Conservation (phyloP, 2,888 invertebrate genomes). For the Pollenia griseotomentosa region DNA sequence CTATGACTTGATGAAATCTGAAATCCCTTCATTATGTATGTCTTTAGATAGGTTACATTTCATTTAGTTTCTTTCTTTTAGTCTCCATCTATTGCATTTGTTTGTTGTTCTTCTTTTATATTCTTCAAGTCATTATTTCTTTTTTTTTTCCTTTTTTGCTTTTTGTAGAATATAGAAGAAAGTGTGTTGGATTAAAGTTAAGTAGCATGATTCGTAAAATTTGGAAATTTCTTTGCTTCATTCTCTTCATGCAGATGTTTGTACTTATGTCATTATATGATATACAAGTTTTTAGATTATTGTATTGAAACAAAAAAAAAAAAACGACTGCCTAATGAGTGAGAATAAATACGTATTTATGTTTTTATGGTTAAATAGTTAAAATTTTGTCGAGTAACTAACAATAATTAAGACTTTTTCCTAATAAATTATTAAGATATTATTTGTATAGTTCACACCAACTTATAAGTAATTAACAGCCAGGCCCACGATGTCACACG, state of each 20-base stretch:
- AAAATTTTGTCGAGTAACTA: not conserved
- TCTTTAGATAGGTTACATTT: conserved; percentile 40
- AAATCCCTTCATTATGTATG: conserved; percentile 64
- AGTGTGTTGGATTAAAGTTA: conserved; percentile 37
- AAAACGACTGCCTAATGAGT: not conserved
- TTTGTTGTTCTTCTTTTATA: conserved; percentile 19
- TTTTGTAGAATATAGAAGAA: not conserved
- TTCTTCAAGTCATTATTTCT: conserved; percentile 32
- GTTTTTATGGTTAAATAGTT: not conserved
- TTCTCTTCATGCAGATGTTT: not conserved
- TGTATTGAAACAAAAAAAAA: not conserved
- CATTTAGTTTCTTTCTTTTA: conserved; percentile 6
- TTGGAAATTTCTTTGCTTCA: conserved; percentile 15
- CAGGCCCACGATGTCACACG: too few relatives aligned
- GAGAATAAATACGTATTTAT: not conserved
- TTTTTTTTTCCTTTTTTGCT: conserved; percentile 2
- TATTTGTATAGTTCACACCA: too few relatives aligned
- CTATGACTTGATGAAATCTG: conserved; percentile 58
- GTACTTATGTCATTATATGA: conserved; percentile 47
- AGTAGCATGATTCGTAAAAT: conserved; percentile 63
- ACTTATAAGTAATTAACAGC: too few relatives aligned
- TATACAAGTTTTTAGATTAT: conserved; percentile 34
- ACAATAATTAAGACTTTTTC: not conserved
- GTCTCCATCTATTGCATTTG: too few relatives aligned
- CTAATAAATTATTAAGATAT: too few relatives aligned